These are phyloP conservation scores for Leuctra nigra DNA, from an alignment of 2,888 invertebrate genomes.

Conservation along the genomic window DNA sequence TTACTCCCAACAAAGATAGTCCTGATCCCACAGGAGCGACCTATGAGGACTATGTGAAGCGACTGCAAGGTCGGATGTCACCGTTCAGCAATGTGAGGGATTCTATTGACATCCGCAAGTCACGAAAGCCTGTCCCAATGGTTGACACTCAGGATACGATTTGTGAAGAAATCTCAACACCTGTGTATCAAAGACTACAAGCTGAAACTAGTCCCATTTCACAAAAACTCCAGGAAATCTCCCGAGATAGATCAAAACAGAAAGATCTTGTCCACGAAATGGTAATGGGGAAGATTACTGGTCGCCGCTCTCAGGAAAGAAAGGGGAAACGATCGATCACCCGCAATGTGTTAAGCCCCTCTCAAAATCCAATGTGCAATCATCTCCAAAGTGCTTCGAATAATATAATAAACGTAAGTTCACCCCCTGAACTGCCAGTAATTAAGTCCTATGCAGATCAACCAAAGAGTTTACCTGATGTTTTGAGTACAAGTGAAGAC, in stretches of 20 bases:
- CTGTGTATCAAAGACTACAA: slow-evolving; percentile 33
- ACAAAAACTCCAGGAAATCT: slow-evolving; percentile 66
- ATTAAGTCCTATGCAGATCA: not conserved
- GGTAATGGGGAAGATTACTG: slow-evolving; percentile 61
- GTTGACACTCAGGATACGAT: slow-evolving; percentile 30
- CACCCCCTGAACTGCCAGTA: not conserved
- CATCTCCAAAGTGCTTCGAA: not conserved
- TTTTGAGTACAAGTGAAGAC: slow-evolving; percentile 17
- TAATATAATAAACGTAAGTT: not conserved
- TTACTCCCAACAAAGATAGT: slow-evolving; percentile 33
- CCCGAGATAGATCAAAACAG: slow-evolving; percentile 72
- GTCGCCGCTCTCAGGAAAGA: slow-evolving; percentile 45
- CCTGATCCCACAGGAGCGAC: slow-evolving; percentile 33
- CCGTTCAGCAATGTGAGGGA: slow-evolving; percentile 64
- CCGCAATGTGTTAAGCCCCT: not conserved
- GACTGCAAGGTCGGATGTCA: slow-evolving; percentile 58
- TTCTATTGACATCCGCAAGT: slow-evolving; percentile 58
- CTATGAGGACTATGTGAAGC: slow-evolving; percentile 57
- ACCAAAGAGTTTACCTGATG: not conserved
- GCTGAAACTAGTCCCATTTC: slow-evolving; percentile 45
- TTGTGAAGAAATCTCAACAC: slow-evolving; percentile 36
- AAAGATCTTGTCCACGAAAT: slow-evolving; percentile 77
- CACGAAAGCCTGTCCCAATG: slow-evolving; percentile 41
- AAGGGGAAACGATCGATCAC: slow-evolving; percentile 45
- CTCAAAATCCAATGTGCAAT: not conserved